Conservation (phyloP, 2,797 vertebrate species). For the Acropternis orthonyx region DNA sequence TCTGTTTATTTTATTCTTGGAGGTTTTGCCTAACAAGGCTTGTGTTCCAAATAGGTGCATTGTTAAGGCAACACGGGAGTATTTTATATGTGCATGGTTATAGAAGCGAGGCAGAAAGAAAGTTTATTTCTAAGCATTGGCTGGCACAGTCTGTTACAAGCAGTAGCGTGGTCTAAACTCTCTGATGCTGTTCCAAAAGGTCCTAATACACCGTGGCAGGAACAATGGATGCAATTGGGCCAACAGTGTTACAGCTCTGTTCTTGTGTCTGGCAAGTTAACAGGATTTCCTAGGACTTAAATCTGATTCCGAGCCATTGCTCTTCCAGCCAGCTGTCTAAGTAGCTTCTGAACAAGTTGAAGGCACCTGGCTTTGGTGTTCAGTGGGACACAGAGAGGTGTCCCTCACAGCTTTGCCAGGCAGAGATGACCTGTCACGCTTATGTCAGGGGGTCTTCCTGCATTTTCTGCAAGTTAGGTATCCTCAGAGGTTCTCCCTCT, state of each 20-base stretch:
- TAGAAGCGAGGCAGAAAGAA: neutral
- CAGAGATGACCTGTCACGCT: neutral
- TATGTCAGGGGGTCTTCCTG: neutral
- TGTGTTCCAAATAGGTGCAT: neutral
- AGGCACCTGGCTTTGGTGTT: neutral
- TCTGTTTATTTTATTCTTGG: neutral
- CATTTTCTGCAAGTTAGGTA: neutral
- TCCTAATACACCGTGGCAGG: neutral
- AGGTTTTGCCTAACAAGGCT: neutral
- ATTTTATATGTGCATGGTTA: neutral
- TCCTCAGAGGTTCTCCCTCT: neutral
- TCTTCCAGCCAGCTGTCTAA: neutral
- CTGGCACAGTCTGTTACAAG: neutral
- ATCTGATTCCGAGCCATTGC: neutral
- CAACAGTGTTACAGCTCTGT: neutral
- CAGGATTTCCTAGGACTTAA: neutral
- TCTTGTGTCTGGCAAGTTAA: neutral
- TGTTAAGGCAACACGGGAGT: neutral
- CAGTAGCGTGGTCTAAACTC: neutral
- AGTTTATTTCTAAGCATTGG: neutral
- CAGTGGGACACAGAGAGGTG: neutral
- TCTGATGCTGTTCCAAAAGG: constrained; percentile 34
- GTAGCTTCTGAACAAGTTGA: neutral
- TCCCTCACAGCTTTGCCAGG: neutral
- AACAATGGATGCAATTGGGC: neutral